phyloP scores from a whole-genome alignment of 2,888 invertebrate genomes.

The Troglohyphantes excavatus region DNA sequence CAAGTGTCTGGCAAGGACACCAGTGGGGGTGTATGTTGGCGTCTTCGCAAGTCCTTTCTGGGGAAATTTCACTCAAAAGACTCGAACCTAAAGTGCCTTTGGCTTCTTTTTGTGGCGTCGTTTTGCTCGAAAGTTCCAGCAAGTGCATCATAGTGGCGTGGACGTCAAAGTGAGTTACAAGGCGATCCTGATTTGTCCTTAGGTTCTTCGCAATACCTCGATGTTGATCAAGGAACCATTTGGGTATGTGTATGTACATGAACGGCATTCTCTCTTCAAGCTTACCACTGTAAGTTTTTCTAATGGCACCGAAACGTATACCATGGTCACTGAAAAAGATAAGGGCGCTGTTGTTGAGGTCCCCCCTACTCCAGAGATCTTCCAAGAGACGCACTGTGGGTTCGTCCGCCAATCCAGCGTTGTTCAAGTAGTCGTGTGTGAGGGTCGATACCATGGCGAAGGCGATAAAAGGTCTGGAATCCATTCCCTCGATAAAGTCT shows the following conservation, averaged over 20 bases:
- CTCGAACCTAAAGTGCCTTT: slow-evolving; percentile 79
- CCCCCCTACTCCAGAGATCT: slow-evolving; percentile 84
- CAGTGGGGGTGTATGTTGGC: slow-evolving; percentile 82
- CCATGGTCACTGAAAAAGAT: slow-evolving; percentile 94
- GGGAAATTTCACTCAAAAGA: slow-evolving; percentile 82
- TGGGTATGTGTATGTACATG: slow-evolving; percentile 82
- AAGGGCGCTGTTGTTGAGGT: slow-evolving; percentile 87
- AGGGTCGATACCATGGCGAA: slow-evolving; percentile 81
- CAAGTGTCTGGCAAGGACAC: slow-evolving; percentile 81
- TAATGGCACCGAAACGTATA: slow-evolving; percentile 91
- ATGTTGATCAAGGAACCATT: slow-evolving; percentile 81
- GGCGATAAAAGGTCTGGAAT: slow-evolving; percentile 80
- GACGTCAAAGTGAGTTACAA: slow-evolving; percentile 82
- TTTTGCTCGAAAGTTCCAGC: slow-evolving; percentile 82
- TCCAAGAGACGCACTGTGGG: slow-evolving; percentile 84
- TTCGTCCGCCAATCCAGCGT: slow-evolving; percentile 81
- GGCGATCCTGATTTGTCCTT: slow-evolving; percentile 81
- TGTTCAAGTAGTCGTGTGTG: slow-evolving; percentile 82
- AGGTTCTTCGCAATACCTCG: slow-evolving; percentile 80
- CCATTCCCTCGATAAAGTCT: slow-evolving; percentile 54
- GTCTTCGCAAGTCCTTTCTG: slow-evolving; percentile 82
- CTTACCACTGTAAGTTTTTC: slow-evolving; percentile 87
- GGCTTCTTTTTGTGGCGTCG: not conserved
- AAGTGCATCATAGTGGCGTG: slow-evolving; percentile 89
- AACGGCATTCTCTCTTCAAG: slow-evolving; percentile 83